Evolutionary conservation across 2,797 vertebrate species (phyloP), one percentile per base, ranked within the genome.

Genomic region (Erethizon dorsatum): DNA sequence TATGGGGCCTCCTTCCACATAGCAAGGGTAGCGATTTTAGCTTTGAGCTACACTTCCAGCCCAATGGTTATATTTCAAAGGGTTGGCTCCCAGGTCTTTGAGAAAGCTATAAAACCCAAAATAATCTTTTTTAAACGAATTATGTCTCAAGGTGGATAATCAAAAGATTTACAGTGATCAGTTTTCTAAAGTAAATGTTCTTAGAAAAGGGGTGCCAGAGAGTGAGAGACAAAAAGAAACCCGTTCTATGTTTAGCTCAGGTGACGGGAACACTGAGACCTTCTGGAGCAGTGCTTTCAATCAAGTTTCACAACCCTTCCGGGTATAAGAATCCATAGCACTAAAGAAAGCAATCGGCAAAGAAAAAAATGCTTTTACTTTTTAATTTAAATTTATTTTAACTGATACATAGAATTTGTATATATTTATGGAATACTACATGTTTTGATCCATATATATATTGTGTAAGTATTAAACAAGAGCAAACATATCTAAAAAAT

Each of bases 71-170:
- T 24, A 33, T 28, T 45, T 94, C 56, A 95, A 84, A 94, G 54
- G 4, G 5, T 47, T 69, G 28, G 18, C 5, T 79, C 6, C 69
- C 1, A 22, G 24, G 18, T 63, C 20, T 57, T 84, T 45, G 80
- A 50, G 26, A 91, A 65, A 59, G 50, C 28, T 65, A 13, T 91
- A 59, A 86, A 86, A 73, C 6, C 26, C 5, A 14, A 17, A 87
- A 79, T 28, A 94, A 4, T 7, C 41, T 78, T 94, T 94, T 83
- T 88, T 50, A 85, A 88, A 84, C 87, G 57, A 94, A 86, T 89
- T 91, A 37, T 14, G 78, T 71, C n/a, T 79, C 50, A 41, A 86
- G 94, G 14, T 57, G 4, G 5, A 0, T 52, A 75, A 63, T 83
- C 78, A 26, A 89, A 67, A n/a, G 22, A 77, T 89, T 91, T 88